A percentile compares a stretch with the other conserved stretches of the same genome.
Conservation (phyloP, 37 sponge, comb jelly and placozoan genomes). For the Geodia barretti region DNA sequence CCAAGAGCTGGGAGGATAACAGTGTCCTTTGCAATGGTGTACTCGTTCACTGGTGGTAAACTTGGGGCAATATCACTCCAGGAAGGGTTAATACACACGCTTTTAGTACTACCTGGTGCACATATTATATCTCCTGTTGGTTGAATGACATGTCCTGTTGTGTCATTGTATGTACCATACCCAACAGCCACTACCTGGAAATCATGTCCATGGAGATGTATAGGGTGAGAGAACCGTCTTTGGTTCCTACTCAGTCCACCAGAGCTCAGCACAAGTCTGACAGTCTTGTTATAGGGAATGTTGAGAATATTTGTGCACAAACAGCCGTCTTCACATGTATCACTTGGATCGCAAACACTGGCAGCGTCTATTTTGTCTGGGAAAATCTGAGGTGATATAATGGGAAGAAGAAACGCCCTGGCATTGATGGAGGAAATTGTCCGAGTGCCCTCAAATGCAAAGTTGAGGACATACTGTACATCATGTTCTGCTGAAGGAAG, state of each 20-base stretch:
- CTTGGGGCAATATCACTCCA: not conserved
- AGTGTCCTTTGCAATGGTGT: constrained; percentile 74
- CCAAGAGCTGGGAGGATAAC: constrained; percentile 84
- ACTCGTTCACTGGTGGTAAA: not conserved
- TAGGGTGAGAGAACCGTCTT: constrained; percentile 49
- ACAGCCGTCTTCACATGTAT: not conserved
- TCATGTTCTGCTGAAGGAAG: constrained; percentile 16
- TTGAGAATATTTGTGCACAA: constrained; percentile 22
- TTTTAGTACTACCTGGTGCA: not conserved
- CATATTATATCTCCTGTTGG: constrained; percentile 11
- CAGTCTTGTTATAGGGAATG: constrained; percentile 12
- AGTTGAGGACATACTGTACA: constrained; percentile 50
- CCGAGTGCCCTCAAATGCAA: constrained; percentile 15
- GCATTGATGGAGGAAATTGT: constrained; percentile 36
- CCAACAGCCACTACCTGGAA: constrained; percentile 63
- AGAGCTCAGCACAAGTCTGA: constrained; percentile 24
- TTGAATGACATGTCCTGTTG: constrained; percentile 7
- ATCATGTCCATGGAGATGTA: constrained; percentile 83
- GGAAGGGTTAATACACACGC: constrained; percentile 2
- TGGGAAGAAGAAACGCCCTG: constrained; percentile 28
- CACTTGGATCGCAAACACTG: not conserved
- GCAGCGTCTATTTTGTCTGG: not conserved
- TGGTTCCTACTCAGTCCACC: not conserved
- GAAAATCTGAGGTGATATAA: constrained; percentile 25
- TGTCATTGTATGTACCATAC: constrained; percentile 49